Base-by-base conservation (phyloP, 2,888 invertebrate genomes). In the Lutraria lutraria region DNA sequence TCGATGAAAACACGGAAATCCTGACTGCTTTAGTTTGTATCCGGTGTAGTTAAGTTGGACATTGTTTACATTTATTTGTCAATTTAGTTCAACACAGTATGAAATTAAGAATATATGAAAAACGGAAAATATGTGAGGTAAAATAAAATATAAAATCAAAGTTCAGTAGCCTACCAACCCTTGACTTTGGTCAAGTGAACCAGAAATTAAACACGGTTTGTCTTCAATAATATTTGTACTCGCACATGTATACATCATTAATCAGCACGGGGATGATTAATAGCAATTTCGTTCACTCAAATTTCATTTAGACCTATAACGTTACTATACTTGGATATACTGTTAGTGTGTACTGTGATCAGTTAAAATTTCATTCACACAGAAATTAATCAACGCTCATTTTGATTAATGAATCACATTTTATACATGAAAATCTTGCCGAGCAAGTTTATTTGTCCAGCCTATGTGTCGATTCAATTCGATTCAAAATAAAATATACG, bases 401-500 rank as follows among this genome's bases (percentile, higher is more conserved):
- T 68, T 56, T 12, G 56, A 56, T 8, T 68, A 68, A 68, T 25
- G 63, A 68, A 68, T 25, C n/a, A 25, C 25, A 68, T 25, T n/a
- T n/a, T 25, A 68, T 25, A 25, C n/a, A 25, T 68, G 76, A n/a
- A 31, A 19, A 13, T 31, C 15, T 31, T 31, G 15, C 15, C 12
- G 29, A 76, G 12, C 31, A 34, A 76, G 76, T 25, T 31, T 76
- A 76, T 43, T 2, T 43, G 43, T 43, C 76, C 76, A 76, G 76
- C 31, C 76, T 31, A 31, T 25, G 54, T 34, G 84, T 19, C 25
- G 52, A 19, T 84, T n/a, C 54, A 31, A 54, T 84, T 21, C 53
- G 29, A 84, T 76, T 53, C 19, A 21, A 76, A 43, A 76, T 72
- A 76, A 76, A 72, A 53, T 76, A 25, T 53, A 84, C 72, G 72